Base-by-base conservation (phyloP, 2,113 vertebrate genomes). In the Euleptes europaea region DNA sequence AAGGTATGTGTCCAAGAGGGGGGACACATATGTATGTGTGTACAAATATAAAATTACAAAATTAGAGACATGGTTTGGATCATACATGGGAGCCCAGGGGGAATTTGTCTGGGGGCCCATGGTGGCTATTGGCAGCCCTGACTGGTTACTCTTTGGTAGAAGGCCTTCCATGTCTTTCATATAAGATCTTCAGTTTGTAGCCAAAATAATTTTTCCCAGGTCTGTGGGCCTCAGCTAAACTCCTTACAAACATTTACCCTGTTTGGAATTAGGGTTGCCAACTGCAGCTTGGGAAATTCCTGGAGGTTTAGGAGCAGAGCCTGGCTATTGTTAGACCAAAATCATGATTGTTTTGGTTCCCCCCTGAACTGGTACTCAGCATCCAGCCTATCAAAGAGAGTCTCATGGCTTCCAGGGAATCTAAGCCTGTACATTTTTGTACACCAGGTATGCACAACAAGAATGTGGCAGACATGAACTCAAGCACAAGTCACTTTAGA, bases 261-360 rank as follows among this genome's bases (percentile, higher is more conserved):
- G 79, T 4, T 86, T 85, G 92, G 88, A 86, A 77, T 33, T 51
- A 47, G 7, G 49, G 2, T 51, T 51, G 49, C 49, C 4, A 51
- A 13, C 12, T 13, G 2, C 49, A 51, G 49, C 49, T 54, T 54
- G 51, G 51, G 15, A 54, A 54, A 54, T 54, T 54, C 15, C 51
- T 54, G 51, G 51, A 54, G 51, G 51, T 17, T 54, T 54, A 17
- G 51, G 19, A 54, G 51, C 19, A 35, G 42, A 9, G 21, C 42
- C 17, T 4, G 72, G 51, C 12, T 60, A 82, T 72, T 66, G 31
- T 67, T 73, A 60, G 38, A 72, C 1, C 11, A 11, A 57, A 72
- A 38, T 4, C 14, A 65, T 19, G 21, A 21, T 47, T 74, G 33
- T 44, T 2, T 63, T 65, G 38, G 15, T 7, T 65, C 31, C 31